Conservation (phyloP, 2,888 invertebrate genomes). For the Philaethria dido region DNA sequence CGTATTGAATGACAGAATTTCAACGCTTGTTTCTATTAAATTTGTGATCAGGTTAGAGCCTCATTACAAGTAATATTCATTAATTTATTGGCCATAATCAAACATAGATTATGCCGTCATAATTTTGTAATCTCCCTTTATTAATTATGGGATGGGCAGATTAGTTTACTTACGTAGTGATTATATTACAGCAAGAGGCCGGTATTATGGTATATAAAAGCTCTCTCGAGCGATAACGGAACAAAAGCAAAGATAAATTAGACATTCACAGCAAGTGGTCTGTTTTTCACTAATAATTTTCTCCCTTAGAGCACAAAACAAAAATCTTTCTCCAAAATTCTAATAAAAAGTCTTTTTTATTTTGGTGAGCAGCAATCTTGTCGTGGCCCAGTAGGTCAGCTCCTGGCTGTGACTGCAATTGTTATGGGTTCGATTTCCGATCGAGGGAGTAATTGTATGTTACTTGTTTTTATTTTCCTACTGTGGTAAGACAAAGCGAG, state of each 20-base stretch:
- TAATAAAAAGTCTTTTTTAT: neutral
- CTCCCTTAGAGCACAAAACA: neutral
- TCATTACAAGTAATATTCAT: no score
- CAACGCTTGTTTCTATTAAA: no score
- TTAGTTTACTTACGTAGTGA: constrained; percentile 35
- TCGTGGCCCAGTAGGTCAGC: no score
- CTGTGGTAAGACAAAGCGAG: no score
- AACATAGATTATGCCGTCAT: neutral
- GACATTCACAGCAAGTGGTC: constrained; percentile 33
- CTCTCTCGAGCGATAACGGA: constrained; percentile 32
- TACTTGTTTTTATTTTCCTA: no score
- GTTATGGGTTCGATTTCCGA: no score
- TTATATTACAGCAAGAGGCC: constrained; percentile 35
- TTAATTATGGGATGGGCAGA: constrained; percentile 23
- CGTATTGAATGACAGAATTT: no score
- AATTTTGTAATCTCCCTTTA: constrained; percentile 14
- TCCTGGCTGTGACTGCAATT: no score
- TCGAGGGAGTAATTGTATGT: no score
- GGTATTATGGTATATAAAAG: constrained; percentile 37
- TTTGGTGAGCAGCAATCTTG: no score
- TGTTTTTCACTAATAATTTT: constrained; percentile 31
- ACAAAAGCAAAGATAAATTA: constrained; percentile 44
- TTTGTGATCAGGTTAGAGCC: no score
- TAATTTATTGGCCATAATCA: no score
- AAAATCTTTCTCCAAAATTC: neutral